Percentiles rank a stretch among this genome's conserved stretches.
Conservation (phyloP, 1,140 invertebrate genomes). For the Drosophila eugracilis region DNA sequence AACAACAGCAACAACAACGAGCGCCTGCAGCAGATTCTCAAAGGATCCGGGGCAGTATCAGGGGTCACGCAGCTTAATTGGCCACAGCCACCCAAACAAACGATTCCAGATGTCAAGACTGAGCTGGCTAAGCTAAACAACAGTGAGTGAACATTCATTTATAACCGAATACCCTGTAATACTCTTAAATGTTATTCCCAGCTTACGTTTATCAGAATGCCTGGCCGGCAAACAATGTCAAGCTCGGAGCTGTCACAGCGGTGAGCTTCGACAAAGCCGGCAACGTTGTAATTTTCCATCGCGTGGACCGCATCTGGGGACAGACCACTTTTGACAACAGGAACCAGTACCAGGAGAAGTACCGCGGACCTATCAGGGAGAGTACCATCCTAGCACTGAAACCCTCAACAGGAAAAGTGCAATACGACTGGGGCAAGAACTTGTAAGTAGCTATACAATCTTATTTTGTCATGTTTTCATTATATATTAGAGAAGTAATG, state of each 20-base stretch:
- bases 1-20: slow-evolving; percentile 44
- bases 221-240: slow-evolving; percentile 86
- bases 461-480: too few species aligned
- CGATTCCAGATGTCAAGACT: slow-evolving; percentile 62
- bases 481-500: too few species aligned
- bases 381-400: slow-evolving; percentile 91
- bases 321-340: slow-evolving; percentile 87
- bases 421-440: slow-evolving; percentile 92
- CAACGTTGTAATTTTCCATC: slow-evolving; percentile 93
- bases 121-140: slow-evolving; percentile 77
- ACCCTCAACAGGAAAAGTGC: slow-evolving; percentile 88
- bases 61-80: slow-evolving; percentile 54
- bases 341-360: slow-evolving; percentile 87
- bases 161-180: background rate
- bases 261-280: slow-evolving; percentile 91
- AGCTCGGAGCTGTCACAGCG: slow-evolving; percentile 92
- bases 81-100: slow-evolving; percentile 59
- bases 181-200: slow-evolving; percentile 9
- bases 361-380: slow-evolving; percentile 89
- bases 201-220: slow-evolving; percentile 73
- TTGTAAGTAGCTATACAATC: slow-evolving; percentile 88
- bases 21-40: slow-evolving; percentile 77
- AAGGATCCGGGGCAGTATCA: slow-evolving; percentile 53
- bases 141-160: slow-evolving; percentile 46
- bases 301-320: slow-evolving; percentile 91